Base-by-base conservation (phyloP, 2,797 vertebrate species). In the Tenualosa thibaudeaui region DNA sequence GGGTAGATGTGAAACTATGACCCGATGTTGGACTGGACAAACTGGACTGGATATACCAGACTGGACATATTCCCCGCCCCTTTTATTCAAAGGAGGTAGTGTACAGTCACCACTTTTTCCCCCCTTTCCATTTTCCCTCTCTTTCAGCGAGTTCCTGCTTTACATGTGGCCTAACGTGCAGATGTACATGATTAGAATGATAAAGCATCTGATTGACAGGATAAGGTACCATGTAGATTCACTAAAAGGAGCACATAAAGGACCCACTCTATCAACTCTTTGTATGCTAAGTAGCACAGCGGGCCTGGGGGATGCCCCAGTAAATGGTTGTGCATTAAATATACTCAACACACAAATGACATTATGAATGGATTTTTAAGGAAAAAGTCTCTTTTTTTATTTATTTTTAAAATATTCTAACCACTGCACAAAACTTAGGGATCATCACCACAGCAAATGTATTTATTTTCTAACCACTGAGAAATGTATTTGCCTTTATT, bases 401-500 rank as follows among this genome's bases (percentile, higher is more conserved):
- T 95, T 93, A 94, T 95, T 95, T 87, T 89, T 88, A 6, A 78
- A 78, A 78, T 78, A 53, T 88, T 90, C 81, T 89, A 90, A 85
- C 88, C 83, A 91, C 87, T 91, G 88, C 89, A 91, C 92, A 89
- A 88, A 89, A 93, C 93, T 92, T 91, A 92, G 91, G 92, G 91
- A 92, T 94, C 93, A 92, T 94, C 93, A 93, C 91, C 89, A 91
- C 90, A 85, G 83, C 85, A 7, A 89, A 88, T 78, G 85, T 94
- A 95, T 95, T 95, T 95, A 95, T 95, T 95, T 92, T 94, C 89
- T 92, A 92, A 94, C 93, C 90, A 91, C 75, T 56, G 50, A 58
- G 12, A 78, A 58, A 8, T 87, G 82, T 92, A 82, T 62, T 85
- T 92, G 50, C 81, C 82, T 84, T 82, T 91, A 88, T 91, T 86